Conservation (phyloP, 2,797 vertebrate species). For the Channa striata region DNA sequence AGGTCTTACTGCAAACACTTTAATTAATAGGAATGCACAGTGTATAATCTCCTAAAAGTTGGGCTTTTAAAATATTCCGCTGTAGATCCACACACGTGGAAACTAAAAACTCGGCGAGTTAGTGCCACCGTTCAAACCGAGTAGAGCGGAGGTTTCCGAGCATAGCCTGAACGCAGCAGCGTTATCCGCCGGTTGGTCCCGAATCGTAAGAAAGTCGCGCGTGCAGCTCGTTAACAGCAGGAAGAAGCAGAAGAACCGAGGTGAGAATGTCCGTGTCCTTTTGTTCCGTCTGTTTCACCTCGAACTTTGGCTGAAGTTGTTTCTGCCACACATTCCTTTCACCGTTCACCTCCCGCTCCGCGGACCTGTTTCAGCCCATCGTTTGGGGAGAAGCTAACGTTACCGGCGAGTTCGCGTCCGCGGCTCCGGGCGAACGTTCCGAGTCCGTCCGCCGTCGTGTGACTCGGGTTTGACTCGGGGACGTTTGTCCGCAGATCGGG, state of each 20-base stretch:
- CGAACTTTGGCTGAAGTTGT: neutral
- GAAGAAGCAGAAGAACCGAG: conserved; percentile 9
- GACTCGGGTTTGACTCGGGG: neutral
- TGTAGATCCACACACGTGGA: too few species aligned
- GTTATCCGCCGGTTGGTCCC: conserved; percentile 27
- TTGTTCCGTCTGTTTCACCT: accelerated
- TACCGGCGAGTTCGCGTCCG: conserved; percentile 37
- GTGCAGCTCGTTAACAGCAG: conserved; percentile 4
- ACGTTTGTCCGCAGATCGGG: accelerated
- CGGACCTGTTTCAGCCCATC: conserved; percentile 5
- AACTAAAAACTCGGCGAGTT: neutral
- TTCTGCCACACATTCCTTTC: neutral
- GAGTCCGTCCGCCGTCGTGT: neutral
- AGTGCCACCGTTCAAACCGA: too few species aligned
- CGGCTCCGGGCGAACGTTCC: neutral
- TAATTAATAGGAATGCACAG: too few species aligned
- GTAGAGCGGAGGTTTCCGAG: neutral
- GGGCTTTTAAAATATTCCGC: too few species aligned
- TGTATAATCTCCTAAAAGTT: too few species aligned
- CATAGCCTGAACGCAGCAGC: conserved; percentile 38
- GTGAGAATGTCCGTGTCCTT: too few species aligned
- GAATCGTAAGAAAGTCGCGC: conserved; percentile 40
- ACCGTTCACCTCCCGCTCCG: neutral
- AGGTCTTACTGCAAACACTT: too few species aligned
- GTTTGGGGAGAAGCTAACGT: conserved; percentile 45